phyloP scores from a whole-genome alignment of 2,888 invertebrate genomes.

The Drosophila kambysellisi region DNA sequence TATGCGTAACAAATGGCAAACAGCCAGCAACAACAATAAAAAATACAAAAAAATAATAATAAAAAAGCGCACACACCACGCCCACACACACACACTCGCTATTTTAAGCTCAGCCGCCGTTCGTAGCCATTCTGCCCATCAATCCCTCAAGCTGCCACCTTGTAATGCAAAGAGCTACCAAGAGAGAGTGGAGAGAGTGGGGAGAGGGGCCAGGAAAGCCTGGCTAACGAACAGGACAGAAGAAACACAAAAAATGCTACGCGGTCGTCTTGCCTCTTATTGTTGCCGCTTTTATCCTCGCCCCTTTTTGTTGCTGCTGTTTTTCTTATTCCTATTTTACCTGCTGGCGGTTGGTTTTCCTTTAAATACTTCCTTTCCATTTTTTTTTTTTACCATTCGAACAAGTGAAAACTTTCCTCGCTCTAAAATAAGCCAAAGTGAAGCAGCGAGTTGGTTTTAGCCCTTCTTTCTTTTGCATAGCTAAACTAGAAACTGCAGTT shows the following conservation, averaged over 20 bases:
- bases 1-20: constrained; percentile 54
- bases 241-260: constrained; percentile 12
- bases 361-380: constrained; percentile 36
- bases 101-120: background rate
- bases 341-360: constrained; percentile 31
- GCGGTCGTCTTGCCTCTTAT: constrained; percentile 24
- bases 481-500: background rate
- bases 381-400: background rate
- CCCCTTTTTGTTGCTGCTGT: constrained; percentile 2
- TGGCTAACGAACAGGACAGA: background rate
- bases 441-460: background rate
- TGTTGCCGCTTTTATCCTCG: constrained; percentile 43
- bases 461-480: background rate
- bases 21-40: constrained; percentile 42
- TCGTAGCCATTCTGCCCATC: constrained; percentile 36
- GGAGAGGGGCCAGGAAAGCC: background rate
- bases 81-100: constrained; percentile 1
- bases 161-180: constrained; percentile 30
- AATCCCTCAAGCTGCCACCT: constrained; percentile 51
- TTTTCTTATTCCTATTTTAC: constrained; percentile 20
- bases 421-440: background rate
- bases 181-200: too few species aligned
- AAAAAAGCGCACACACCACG: constrained; percentile 36
- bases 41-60: background rate
- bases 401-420: constrained; percentile 21